Evolutionary conservation across 2,797 vertebrate genomes (phyloP), one percentile per base, ranked within the genome.

Genomic region (Dromococcyx pavoninus): DNA sequence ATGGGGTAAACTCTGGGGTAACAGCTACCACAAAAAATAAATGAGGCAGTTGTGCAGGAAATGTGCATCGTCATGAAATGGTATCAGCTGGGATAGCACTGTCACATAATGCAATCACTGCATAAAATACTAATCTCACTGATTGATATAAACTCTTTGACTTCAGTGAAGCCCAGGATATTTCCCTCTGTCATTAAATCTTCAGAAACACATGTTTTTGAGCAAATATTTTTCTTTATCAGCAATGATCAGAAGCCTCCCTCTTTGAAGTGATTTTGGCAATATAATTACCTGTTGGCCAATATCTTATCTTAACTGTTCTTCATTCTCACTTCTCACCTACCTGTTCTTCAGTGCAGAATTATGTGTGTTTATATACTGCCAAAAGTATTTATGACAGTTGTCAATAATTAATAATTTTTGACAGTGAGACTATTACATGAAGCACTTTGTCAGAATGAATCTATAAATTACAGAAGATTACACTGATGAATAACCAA

Each of bases 21-120:
- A 78, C 24, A 88, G 72, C 73, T 76, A 70, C 27, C 53, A 51
- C 64, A 46, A 79, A n/a, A 81, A 90, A 88, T 73, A 80, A 86
- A 73, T 75, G 54, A 95, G 79, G 72, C 87, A 72, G 39, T 88
- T 80, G 27, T 84, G 76, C 64, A 94, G 85, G 56, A 90, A 94
- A 95, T 94, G 67, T 95, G 94, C 94, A 89, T 84, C 0, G 60
- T 92, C 95, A 95, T 91, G 79, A 95, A 93, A 88, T 79, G 37
- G 33, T 81, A 89, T 89, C 89, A 91, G 60, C 86, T 95, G 39
- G 78, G 70, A 86, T 13, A 83, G 43, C 17, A 0, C 17, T 95
- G 82, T 93, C 89, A 95, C 85, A 66, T 78, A 91, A 89, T 88
- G 19, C 65, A 74, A 75, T 76, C 64, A 30, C 56, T 88, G 76